Evolutionary conservation across 2,797 vertebrate species (phyloP).

Genomic region (Sphenopsis melanotis): DNA sequence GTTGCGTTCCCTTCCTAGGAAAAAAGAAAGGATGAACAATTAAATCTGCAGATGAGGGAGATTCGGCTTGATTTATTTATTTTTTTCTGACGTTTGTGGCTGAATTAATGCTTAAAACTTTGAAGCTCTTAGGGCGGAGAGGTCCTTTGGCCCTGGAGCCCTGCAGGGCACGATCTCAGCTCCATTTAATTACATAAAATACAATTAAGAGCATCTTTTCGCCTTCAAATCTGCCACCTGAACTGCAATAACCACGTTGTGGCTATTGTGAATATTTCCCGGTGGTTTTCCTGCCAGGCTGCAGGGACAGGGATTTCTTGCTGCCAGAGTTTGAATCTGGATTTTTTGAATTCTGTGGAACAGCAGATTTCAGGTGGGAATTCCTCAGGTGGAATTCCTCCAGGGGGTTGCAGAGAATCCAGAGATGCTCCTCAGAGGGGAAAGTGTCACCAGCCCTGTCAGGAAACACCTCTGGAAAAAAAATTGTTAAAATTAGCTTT

Average conservation of each 20-base stretch:
- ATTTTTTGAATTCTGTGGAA: fast-evolving
- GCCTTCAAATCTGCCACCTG: neutral
- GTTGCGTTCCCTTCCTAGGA: fast-evolving
- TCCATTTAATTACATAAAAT: no score
- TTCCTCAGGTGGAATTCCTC: neutral
- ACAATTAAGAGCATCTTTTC: neutral
- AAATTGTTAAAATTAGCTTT: neutral
- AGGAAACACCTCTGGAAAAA: no score
- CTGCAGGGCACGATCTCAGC: neutral
- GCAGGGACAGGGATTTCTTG: neutral
- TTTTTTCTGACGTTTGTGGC: neutral
- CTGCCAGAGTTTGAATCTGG: neutral
- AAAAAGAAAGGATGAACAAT: neutral
- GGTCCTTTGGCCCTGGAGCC: neutral
- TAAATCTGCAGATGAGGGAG: neutral
- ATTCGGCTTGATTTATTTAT: neutral
- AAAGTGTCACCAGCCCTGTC: neutral
- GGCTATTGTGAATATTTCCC: neutral
- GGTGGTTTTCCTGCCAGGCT: neutral
- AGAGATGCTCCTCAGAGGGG: neutral
- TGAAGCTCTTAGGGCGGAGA: neutral
- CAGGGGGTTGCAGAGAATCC: neutral
- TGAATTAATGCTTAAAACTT: neutral
- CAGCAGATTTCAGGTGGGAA: neutral
- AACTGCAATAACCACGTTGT: neutral